These are phyloP conservation scores for Uloborus diversus DNA, from an alignment of 1,140 invertebrate genomes.

Conservation along the genomic window DNA sequence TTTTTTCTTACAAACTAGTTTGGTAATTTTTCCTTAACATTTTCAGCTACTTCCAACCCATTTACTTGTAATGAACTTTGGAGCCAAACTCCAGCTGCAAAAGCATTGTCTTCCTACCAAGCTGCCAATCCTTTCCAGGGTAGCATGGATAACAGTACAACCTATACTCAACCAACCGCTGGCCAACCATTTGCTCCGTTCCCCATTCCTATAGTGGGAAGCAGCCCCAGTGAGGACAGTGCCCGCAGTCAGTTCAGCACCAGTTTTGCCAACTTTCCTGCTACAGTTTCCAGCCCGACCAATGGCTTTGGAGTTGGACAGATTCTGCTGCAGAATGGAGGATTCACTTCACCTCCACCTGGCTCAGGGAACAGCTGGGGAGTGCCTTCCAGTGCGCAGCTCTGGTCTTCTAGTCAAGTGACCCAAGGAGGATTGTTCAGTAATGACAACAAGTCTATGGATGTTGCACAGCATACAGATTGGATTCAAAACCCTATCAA, in stretches of 20 bases:
- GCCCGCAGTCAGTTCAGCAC: conserved; percentile 39
- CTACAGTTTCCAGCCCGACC: conserved; percentile 21
- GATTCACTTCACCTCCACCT: conserved; percentile 31
- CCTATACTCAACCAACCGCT: conserved; percentile 7
- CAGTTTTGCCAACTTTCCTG: conserved; percentile 24
- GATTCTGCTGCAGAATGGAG: conserved; percentile 41
- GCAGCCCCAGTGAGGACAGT: conserved; percentile 47
- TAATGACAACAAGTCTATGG: conserved; percentile 27
- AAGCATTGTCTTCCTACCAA: not conserved
- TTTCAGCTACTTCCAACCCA: conserved; percentile 51
- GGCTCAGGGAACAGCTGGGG: conserved; percentile 12
- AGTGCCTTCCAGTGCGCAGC: conserved; percentile 24
- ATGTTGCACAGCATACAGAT: conserved; percentile 44
- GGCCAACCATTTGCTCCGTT: conserved; percentile 39
- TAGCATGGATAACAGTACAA: conserved; percentile 4
- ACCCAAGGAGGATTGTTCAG: conserved; percentile 30
- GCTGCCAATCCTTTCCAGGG: conserved; percentile 48
- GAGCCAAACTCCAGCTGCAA: conserved; percentile 1
- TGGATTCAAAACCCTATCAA: conserved; percentile 51
- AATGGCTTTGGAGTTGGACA: conserved; percentile 31
- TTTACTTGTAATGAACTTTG: conserved; percentile 12
- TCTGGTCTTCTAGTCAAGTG: conserved; percentile 52
- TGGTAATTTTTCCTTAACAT: too few species aligned
- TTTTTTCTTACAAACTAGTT: not conserved
- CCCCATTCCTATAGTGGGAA: conserved; percentile 44